These are phyloP conservation scores for Autographa gamma DNA, from an alignment of 2,888 invertebrate species.

Conservation along the genomic window DNA sequence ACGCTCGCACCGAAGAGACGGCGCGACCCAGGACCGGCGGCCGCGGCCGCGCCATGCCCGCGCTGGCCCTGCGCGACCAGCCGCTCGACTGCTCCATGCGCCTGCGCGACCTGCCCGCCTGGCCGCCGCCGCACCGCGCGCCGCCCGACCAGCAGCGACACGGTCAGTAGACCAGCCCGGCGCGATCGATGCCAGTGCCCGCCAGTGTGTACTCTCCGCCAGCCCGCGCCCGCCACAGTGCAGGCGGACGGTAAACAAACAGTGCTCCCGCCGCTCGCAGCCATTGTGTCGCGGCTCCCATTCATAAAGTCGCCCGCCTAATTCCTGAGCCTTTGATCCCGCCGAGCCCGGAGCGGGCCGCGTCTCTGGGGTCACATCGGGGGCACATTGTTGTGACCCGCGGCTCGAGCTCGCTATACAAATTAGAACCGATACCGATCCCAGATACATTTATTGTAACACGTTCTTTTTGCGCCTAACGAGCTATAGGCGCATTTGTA, in stretches of 20 bases:
- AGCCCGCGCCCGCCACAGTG: constrained; percentile 29
- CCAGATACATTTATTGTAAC: constrained; percentile 43
- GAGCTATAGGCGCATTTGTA: constrained; percentile 52
- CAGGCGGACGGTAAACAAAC: constrained; percentile 41
- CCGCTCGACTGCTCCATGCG: constrained; percentile 93
- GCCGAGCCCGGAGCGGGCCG: constrained; percentile 53
- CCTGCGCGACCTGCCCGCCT: constrained; percentile 84
- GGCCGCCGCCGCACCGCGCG: constrained; percentile 79
- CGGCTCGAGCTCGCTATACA: constrained; percentile 52
- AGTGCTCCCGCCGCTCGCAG: constrained; percentile 41
- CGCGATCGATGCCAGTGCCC: constrained; percentile 36
- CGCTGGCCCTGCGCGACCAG: constrained; percentile 90
- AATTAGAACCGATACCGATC: constrained; percentile 56
- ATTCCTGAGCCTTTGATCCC: constrained; percentile 42
- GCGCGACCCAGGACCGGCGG: constrained; percentile 88
- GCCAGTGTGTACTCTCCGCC: constrained; percentile 33
- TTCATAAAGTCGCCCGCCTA: constrained; percentile 41
- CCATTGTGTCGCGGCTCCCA: constrained; percentile 42
- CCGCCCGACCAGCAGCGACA: constrained; percentile 68
- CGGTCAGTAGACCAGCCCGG: constrained; percentile 75
- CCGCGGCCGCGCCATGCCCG: constrained; percentile 90
- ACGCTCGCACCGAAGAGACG: constrained; percentile 79
- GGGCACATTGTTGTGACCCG: constrained; percentile 36
- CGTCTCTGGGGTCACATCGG: constrained; percentile 61
- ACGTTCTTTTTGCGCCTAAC: constrained; percentile 47